Base-by-base conservation (phyloP, 2,888 invertebrate genomes). In the Idaea aversata region DNA sequence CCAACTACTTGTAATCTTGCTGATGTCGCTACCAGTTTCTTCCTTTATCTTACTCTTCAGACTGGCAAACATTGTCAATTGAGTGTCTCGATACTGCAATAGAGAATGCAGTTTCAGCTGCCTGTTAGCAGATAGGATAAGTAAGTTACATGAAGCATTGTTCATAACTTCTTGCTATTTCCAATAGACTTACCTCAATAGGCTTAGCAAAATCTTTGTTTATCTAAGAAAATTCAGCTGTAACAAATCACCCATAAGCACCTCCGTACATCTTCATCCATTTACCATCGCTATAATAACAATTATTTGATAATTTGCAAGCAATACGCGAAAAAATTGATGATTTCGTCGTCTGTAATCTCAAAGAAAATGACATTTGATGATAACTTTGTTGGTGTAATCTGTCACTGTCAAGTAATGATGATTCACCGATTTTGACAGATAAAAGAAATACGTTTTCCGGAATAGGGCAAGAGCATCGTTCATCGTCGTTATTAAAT, bases 11-110 rank as follows among this genome's bases (percentile, higher is more conserved):
- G 93, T 92, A 70, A 93, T 72, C 80, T 88, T 93, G 74, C 94
- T 93, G 61, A 97, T 93, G 86, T 97, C 97, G 84, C 95, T 96
- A 63, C 97, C 97, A 72, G 97, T 97, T 93, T 97, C 97, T 86
- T 97, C 97, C 77, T 96, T 96, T 77, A 97, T 97, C 93, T 97
- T 97, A 88, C 97, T 97, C 88, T 97, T 97, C 73, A 98, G 90
- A 80, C 96, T 96, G 63, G 97, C 96, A 87, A 98, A 98, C 97
- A 98, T 98, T 83, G 84, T 93, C 72, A 65, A 65, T 68, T 25
- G 25, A 2, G 3, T 25, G 25, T 25, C 25, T 25, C 2, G 25
- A 1, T 70, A 65, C 77, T 80, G 63, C 15, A 65, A 59, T 36
- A 34, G n/a, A 63, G 47, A 62, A 60, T 4, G 7, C 25, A 25